Conservation (phyloP, 2,797 vertebrate genomes). For the Diplodus sargus region DNA sequence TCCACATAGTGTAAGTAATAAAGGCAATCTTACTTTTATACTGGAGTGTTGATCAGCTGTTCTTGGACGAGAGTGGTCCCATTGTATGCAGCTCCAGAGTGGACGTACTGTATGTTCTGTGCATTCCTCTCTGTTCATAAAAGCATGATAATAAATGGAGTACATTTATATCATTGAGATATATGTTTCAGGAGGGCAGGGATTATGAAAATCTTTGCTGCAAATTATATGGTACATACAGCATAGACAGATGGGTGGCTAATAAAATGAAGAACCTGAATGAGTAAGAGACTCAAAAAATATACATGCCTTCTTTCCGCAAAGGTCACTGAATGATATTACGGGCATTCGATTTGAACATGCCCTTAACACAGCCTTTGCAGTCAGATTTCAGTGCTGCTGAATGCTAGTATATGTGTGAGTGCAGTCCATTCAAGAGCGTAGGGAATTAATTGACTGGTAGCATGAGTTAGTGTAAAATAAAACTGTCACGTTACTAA, state of each 20-base stretch:
- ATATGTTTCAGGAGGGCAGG: not conserved
- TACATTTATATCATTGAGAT: not conserved
- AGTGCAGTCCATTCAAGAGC: not conserved
- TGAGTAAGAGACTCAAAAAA: not conserved
- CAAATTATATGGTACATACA: not conserved
- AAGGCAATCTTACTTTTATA: not conserved
- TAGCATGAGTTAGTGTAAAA: not conserved
- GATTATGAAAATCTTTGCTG: not conserved
- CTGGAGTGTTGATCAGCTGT: not conserved
- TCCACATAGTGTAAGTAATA: not conserved
- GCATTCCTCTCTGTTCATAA: not conserved
- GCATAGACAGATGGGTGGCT: not conserved
- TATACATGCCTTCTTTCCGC: not conserved
- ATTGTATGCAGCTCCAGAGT: constrained; percentile 1
- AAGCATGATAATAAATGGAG: not conserved
- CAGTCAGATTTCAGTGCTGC: not conserved
- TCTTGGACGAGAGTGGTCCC: not conserved
- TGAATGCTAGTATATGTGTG: not conserved
- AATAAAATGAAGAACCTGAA: not conserved
- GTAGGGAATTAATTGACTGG: not conserved
- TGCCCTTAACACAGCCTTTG: not conserved
- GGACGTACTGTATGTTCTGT: not conserved
- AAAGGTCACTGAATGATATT: not conserved
- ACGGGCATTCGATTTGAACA: not conserved
- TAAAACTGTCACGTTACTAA: not conserved